Percentiles rank a stretch among this genome's conserved stretches.
Evolutionary conservation across 2,797 vertebrate genomes (phyloP).

Genomic region (Tokudaia muenninki): DNA sequence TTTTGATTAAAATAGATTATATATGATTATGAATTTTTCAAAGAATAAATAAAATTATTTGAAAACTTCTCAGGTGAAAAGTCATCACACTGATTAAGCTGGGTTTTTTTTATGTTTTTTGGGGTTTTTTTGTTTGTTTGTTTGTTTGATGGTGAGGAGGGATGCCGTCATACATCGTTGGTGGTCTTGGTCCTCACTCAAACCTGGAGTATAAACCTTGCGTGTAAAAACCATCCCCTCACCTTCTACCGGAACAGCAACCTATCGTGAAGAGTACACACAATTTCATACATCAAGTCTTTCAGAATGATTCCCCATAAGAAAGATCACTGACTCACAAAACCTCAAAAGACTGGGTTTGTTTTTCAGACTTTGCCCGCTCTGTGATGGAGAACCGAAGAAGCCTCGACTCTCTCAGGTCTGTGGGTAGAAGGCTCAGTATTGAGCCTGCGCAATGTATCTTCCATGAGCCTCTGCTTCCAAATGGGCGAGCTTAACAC

Average conservation of each 20-base stretch:
- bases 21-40: background rate
- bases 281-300: background rate
- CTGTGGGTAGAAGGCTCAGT: too few species aligned
- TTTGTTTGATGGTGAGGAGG: too few species aligned
- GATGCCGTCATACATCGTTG: too few species aligned
- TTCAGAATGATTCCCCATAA: background rate
- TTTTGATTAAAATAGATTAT: background rate
- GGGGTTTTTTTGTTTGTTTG: too few species aligned
- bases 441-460: accelerated
- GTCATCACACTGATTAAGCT: background rate
- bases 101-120: too few species aligned
- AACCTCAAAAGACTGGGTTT: background rate
- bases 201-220: accelerated
- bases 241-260: accelerated
- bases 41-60: background rate
- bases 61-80: background rate
- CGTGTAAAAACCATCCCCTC: accelerated
- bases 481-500: too few species aligned
- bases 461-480: background rate
- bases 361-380: background rate
- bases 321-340: background rate
- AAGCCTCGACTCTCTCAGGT: too few species aligned
- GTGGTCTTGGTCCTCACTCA: background rate
- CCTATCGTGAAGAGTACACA: background rate
- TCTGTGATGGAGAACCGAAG: background rate